Percentiles rank a stretch among this genome's conserved stretches.
These are phyloP conservation scores for Bombus picipes DNA, from an alignment of 1,140 invertebrate species.

Conservation along the genomic window DNA sequence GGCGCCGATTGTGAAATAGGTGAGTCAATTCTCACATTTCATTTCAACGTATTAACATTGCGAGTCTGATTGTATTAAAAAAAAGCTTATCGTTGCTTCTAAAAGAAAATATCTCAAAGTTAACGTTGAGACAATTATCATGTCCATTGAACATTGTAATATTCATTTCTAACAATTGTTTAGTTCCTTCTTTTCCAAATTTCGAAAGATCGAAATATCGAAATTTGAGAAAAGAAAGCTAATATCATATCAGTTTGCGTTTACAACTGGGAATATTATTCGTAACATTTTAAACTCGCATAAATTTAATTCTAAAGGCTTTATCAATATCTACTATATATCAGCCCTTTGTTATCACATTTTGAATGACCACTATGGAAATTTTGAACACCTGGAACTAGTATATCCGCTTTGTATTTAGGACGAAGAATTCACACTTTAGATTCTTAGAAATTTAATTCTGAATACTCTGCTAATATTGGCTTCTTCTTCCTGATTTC, in stretches of 20 bases:
- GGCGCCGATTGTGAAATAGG: constrained; percentile 95
- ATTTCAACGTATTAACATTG: not conserved
- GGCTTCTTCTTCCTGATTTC: not conserved
- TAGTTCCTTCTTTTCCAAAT: not conserved
- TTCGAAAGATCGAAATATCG: not conserved
- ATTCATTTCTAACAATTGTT: too few species aligned
- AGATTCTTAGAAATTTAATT: too few species aligned
- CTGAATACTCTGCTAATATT: not conserved
- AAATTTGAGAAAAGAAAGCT: not conserved
- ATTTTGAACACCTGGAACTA: too few species aligned
- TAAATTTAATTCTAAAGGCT: too few species aligned
- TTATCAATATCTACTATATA: too few species aligned
- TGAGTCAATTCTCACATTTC: constrained; percentile 80
- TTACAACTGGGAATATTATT: too few species aligned
- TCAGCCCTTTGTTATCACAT: too few species aligned
- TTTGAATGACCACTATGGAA: too few species aligned
- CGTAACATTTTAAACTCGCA: too few species aligned
- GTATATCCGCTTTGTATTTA: too few species aligned
- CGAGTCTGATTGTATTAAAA: not conserved
- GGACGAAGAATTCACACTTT: too few species aligned
- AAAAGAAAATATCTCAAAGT: not conserved
- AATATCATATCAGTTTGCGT: too few species aligned
- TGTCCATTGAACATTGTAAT: not conserved
- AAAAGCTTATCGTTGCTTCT: not conserved
- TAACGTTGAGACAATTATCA: not conserved